Evolutionary conservation across 2,888 invertebrate species (phyloP).

Genomic region (Ectemnius continuus): DNA sequence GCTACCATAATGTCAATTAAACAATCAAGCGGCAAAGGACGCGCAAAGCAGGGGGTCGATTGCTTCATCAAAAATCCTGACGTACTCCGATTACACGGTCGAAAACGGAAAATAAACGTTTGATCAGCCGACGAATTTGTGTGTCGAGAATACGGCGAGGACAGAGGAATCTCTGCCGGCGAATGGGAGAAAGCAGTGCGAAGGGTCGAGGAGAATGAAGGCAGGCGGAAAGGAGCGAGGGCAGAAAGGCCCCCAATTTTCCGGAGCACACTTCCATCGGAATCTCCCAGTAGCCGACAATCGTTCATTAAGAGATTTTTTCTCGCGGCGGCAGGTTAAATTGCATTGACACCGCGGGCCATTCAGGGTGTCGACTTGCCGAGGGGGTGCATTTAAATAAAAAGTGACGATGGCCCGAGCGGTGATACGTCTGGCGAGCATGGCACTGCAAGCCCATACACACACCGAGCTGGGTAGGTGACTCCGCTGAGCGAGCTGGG

Average conservation of each 20-base stretch:
- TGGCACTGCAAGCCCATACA: slow-evolving; percentile 28
- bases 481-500: slow-evolving; percentile 39
- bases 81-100: slow-evolving; percentile 4
- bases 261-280: slow-evolving; percentile 67
- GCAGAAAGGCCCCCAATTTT: slow-evolving; percentile 66
- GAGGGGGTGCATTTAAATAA: slow-evolving; percentile 72
- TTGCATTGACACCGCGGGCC: slow-evolving; percentile 66
- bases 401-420: slow-evolving; percentile 69
- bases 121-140: slow-evolving; percentile 35
- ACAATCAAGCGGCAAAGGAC: neutral
- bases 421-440: slow-evolving; percentile 57
- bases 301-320: slow-evolving; percentile 77
- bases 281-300: slow-evolving; percentile 68
- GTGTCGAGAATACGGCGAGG: neutral
- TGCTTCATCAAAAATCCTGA: slow-evolving; percentile 8
- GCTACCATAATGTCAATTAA: no score
- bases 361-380: slow-evolving; percentile 61
- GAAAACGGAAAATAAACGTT: slow-evolving; percentile 39
- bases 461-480: slow-evolving; percentile 32
- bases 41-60: neutral
- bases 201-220: neutral
- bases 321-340: slow-evolving; percentile 65
- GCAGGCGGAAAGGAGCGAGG: slow-evolving; percentile 31
- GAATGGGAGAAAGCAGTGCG: neutral
- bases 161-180: neutral